phyloP scores from a whole-genome alignment of 1,140 invertebrate genomes.

The Meteorus sp. region DNA sequence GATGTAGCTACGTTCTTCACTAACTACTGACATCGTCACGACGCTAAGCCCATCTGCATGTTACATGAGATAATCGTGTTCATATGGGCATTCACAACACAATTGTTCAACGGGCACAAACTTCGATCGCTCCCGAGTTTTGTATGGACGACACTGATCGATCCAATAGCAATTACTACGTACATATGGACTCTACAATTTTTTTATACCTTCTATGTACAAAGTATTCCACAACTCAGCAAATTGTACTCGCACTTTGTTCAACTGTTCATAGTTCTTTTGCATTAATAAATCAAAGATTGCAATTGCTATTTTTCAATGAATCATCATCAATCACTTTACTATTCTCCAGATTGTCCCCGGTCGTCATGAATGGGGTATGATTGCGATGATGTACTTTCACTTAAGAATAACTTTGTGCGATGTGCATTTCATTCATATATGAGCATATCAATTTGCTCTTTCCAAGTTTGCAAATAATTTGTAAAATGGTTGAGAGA shows the following conservation, averaged over 20 bases:
- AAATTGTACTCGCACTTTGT: neutral
- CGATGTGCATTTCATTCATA: too few species aligned
- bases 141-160: neutral
- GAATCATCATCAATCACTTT: too few species aligned
- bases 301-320: too few species aligned
- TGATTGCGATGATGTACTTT: too few species aligned
- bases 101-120: constrained; percentile 15
- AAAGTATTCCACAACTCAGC: neutral
- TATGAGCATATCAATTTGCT: too few species aligned
- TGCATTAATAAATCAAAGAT: neutral
- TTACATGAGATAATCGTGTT: constrained; percentile 22
- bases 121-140: constrained; percentile 12
- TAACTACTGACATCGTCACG: neutral
- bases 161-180: constrained; percentile 13
- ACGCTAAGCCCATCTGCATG: neutral
- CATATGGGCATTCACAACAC: constrained; percentile 9
- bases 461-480: too few species aligned
- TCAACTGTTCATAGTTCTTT: neutral
- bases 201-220: neutral
- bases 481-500: too few species aligned
- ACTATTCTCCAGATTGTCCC: too few species aligned
- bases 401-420: too few species aligned
- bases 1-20: neutral
- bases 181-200: neutral
- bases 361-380: too few species aligned